Base-by-base conservation (phyloP, 2,888 invertebrate species). In the Pammene aurita region DNA sequence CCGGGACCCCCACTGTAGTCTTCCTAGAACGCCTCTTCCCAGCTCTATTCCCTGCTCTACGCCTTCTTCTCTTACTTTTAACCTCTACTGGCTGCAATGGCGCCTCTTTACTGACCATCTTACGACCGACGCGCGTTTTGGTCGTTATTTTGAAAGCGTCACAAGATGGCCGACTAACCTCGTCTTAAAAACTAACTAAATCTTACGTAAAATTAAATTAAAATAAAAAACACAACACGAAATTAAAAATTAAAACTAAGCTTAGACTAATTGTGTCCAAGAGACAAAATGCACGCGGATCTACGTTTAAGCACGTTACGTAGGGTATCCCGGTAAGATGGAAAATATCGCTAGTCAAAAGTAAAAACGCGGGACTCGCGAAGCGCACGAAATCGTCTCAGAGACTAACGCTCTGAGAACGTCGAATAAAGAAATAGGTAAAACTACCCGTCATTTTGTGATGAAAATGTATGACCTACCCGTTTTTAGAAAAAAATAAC, bases 111-210 rank as follows among this genome's bases (percentile, higher is more conserved):
- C 79, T 86, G 72, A 83, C 83, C 86, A 89, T 89, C 73, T 54
- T 61, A 13, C 70, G 66, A 44, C 46, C 55, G 54, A 70, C 64
- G 18, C 67, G 72, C 75, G 75, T 74, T 63, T 58, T 62, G 35
- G 41, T 54, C 63, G 67, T 63, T 66, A 61, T 70, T 65, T 65
- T 65, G 48, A 66, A 72, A 71, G 41, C 48, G 66, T 68, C 66
- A 75, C 85, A 89, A 88, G 85, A 89, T 89, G 89, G 89, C 89
- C 87, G 76, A 26, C 52, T 54, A 71, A 65, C 65, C 73, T 67
- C 65, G 73, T 68, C 57, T 64, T 72, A 72, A 55, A n/a, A 81
- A 76, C 78, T 80, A 80, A 81, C 75, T 73, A 78, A 72, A 73
- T 77, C 68, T 70, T 71, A 76, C 34, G 71, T 67, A 71, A n/a